Base-by-base conservation (phyloP, 2,888 invertebrate species). In the Coelinius sp. region DNA sequence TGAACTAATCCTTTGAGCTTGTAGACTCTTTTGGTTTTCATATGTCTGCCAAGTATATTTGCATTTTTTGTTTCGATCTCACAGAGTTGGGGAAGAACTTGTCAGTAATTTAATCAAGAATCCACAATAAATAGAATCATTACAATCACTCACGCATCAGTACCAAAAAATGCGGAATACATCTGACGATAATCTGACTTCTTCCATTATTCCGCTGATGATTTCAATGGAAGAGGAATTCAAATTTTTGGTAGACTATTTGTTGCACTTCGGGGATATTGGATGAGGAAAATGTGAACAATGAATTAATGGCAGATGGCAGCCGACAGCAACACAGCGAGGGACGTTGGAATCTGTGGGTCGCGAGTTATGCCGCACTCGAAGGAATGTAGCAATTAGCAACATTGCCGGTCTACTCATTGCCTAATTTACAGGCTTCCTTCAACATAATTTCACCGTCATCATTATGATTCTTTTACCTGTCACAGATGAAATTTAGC, bases 301-400 rank as follows among this genome's bases (percentile, higher is more conserved):
- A 63, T 38, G 14, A 63, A 63, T 63, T 63, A 44, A 63, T 14
- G 22, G 63, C 17, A 41, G 63, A 38, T 63, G 63, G 41, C 24
- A 63, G 41, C 24, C 12, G 24, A 25, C 22, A n/a, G 63, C 63
- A 63, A 63, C 22, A 41, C 24, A 22, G 20, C 41, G 38, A 63
- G 63, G 63, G 14, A 22, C 12, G 74, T 74, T 79, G 85, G 85
- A 84, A 87, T 86, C 83, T 82, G 78, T 81, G 83, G 83, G 82
- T 82, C 83, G 83, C 81, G 82, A 84, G 86, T 85, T 86, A 87
- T 86, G 86, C 84, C 82, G 82, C 82, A 82, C 83, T 83, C 83
- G 81, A 79, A 82, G 86, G 86, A 84, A 87, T 86, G 86, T 83
- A 83, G 84, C 86, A 87, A 87, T 87, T 86, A 87, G 85, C 85